Conservation (phyloP, 2,113 vertebrate species). For the Bambusicola thoracicus region DNA sequence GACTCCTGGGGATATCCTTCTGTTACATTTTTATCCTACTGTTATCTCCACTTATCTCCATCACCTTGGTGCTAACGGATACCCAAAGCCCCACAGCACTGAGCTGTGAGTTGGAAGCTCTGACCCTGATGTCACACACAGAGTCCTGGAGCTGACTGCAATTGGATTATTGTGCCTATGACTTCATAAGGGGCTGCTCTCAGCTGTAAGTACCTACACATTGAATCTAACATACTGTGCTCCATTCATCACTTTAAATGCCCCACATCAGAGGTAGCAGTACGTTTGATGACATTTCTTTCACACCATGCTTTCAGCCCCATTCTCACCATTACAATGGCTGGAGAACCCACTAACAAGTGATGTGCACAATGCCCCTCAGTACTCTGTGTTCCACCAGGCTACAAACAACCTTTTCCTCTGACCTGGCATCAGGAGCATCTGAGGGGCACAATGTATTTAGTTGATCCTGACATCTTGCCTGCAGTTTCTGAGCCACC, state of each 20-base stretch:
- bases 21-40: neutral
- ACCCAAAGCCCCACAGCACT: neutral
- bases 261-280: neutral
- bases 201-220: fast-evolving
- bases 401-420: neutral
- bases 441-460: neutral
- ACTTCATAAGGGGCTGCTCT: neutral
- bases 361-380: neutral
- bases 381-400: neutral
- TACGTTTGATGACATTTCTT: too few species aligned
- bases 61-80: neutral
- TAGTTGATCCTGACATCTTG: neutral
- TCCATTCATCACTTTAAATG: neutral
- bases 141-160: neutral
- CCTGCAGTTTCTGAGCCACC: neutral
- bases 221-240: neutral
- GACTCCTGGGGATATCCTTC: neutral
- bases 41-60: neutral
- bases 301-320: neutral
- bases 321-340: neutral
- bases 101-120: neutral
- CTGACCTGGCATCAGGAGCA: neutral
- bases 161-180: fast-evolving
- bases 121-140: neutral
- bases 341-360: neutral